A percentile compares a stretch with the other conserved stretches of the same genome.
These are phyloP conservation scores for Drosophila algonquin DNA, from an alignment of 2,888 invertebrate genomes.

Conservation along the genomic window DNA sequence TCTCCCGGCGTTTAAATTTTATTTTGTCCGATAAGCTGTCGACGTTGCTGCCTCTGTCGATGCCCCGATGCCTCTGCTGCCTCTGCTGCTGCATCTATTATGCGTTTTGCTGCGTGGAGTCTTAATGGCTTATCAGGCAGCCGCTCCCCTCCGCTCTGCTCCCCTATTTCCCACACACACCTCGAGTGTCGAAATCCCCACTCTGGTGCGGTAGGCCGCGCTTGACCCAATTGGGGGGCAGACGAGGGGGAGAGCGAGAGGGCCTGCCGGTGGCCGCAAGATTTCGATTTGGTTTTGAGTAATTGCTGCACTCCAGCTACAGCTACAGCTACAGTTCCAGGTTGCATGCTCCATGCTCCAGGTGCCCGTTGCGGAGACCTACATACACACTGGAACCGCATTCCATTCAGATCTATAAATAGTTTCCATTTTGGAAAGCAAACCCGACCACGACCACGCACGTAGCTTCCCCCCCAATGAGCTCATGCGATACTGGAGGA, in stretches of 20 bases:
- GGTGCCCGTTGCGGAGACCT: neutral
- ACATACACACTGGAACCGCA: slow-evolving; percentile 5
- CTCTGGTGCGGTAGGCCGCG: slow-evolving; percentile 37
- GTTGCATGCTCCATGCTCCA: neutral
- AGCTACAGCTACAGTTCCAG: slow-evolving; percentile 12
- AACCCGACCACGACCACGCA: neutral
- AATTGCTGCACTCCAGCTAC: slow-evolving; percentile 55
- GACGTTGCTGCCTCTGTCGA: neutral
- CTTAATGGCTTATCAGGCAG: slow-evolving; percentile 44
- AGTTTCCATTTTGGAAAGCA: slow-evolving; percentile 19
- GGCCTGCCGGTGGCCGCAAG: slow-evolving; percentile 62
- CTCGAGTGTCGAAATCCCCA: slow-evolving; percentile 22
- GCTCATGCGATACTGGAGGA: neutral
- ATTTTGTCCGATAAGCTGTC: slow-evolving; percentile 43
- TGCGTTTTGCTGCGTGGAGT: slow-evolving; percentile 3
- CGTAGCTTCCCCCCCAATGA: neutral
- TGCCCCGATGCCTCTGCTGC: neutral
- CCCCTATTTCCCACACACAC: slow-evolving; percentile 21
- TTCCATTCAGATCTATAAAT: slow-evolving; percentile 11
- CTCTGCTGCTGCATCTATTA: slow-evolving; percentile 4
- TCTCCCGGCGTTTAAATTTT: slow-evolving; percentile 42
- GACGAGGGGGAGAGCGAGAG: slow-evolving; percentile 46
- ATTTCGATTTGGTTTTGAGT: slow-evolving; percentile 52
- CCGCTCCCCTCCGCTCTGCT: neutral
- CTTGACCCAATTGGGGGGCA: slow-evolving; percentile 60